Conservation (phyloP, 2,888 invertebrate species). For the Agrotis clavis region DNA sequence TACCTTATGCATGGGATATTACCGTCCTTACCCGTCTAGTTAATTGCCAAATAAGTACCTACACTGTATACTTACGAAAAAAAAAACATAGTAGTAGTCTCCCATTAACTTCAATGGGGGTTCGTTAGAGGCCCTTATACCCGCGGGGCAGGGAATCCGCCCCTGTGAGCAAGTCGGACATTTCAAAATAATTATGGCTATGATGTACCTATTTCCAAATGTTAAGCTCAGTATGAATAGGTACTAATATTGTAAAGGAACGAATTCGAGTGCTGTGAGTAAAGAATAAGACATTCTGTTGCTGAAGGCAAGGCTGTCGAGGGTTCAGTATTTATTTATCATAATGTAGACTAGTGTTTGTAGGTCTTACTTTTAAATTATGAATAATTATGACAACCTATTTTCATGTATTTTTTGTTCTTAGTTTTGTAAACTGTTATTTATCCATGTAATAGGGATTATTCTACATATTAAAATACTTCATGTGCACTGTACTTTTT, state of each 20-base stretch:
- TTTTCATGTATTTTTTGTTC: conserved; percentile 34
- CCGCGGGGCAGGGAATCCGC: too few species aligned
- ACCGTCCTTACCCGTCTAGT: too few species aligned
- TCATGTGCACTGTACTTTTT: conserved; percentile 24
- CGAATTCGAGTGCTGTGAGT: conserved; percentile 36
- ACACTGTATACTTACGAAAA: too few species aligned
- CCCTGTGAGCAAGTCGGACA: neutral
- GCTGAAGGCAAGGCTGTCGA: conserved; percentile 24
- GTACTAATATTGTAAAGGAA: conserved; percentile 24
- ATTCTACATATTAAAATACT: conserved; percentile 45
- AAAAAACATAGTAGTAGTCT: too few species aligned
- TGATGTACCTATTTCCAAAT: neutral
- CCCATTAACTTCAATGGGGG: too few species aligned
- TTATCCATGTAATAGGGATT: conserved; percentile 28
- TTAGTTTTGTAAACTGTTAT: conserved; percentile 35
- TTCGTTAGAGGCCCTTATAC: too few species aligned
- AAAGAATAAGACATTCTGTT: conserved; percentile 15
- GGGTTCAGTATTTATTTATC: conserved; percentile 21
- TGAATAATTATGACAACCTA: too few species aligned
- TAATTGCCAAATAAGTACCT: too few species aligned
- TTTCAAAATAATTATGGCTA: too few species aligned
- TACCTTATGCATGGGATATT: too few species aligned
- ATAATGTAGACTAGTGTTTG: conserved; percentile 22
- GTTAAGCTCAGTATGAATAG: conserved; percentile 8
- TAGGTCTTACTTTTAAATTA: too few species aligned